Evolutionary conservation across 2,797 vertebrate genomes (phyloP), one percentile per base, ranked within the genome.

Genomic region (Spinus olivaceus): DNA sequence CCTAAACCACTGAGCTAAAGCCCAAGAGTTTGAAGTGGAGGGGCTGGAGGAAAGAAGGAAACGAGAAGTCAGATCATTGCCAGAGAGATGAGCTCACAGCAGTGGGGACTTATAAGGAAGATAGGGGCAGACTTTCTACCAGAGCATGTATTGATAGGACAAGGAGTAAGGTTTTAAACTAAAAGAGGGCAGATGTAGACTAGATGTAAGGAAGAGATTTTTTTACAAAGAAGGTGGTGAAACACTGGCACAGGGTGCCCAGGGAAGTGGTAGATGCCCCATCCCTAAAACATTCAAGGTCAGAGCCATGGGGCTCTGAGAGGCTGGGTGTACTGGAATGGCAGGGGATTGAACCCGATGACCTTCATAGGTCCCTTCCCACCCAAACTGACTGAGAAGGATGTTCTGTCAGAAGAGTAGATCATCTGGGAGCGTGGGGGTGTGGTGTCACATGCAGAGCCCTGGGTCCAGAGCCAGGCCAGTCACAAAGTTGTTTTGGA

Each of bases 21-120:
- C 28, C 59, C 39, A 32, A 15, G 33, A 47, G 17, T 61, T 54
- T 47, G 54, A 22, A 60, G 19, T 4, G 5, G 20, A 54, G 17
- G 16, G 32, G 17, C 35, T 61, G 51, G 27, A 47, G 60, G 32
- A 53, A 25, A 14, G 33, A 66, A 42, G 33, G 33, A 23, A 14
- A 2, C 0, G 0, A 53, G 47, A 22, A 19, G 19, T 41, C 32
- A 47, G 33, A 28, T 32, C 22, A 24, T 6, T 65, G 30, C 65
- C 19, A 53, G 44, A 47, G 32, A 27, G 73, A 42, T 25, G 27
- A 54, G 21, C 23, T 42, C 24, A 21, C 6, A 49, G n/a, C 20
- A 19, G 7, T 8, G 11, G 22, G 15, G 11, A 13, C 10, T 71
- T 41, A 3, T 0, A 33, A 35, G 39, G 41, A 65, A 71, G 25